Base-by-base conservation (phyloP, 2,888 invertebrate species). In the Craniophora ligustri region DNA sequence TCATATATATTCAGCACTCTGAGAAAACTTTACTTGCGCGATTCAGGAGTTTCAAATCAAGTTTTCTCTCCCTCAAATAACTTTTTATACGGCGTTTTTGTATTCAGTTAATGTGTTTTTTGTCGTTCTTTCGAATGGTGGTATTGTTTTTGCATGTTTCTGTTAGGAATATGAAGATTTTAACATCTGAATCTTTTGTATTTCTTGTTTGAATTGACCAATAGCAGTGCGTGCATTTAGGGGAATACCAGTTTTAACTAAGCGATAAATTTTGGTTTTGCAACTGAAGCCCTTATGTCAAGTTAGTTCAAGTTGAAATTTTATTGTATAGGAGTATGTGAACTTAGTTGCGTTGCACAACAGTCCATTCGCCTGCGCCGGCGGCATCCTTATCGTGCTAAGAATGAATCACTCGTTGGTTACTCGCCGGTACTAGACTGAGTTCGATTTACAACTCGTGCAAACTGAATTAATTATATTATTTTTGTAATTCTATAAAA, bases 1-100 rank as follows among this genome's bases (percentile, higher is more conserved):
- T 11, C 19, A 23, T 45, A 38, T 41, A 14, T 28, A 53, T 30
- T 0, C 19, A 14, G 19, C 26, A 10, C 1, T 7, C 18, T 15
- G 15, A 5, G 40, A 40, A 48, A 59, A 64, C 42, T 66, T 66
- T 1, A 5, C 39, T 59, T 40, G 60, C 67, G 63, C 53, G 67
- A 66, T 59, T 44, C 10, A 64, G 67, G 1, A 36, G 35, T 28
- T 46, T 40, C 21, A 11, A 19, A 18, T 5, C 10, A 5, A 16
- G 5, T 34, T 45, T 45, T 15, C 35, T 41, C 15, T 0, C 8
- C 19, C 34, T 7, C 6, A n/a, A 10, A 5, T 15, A 6, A 16
- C 0, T n/a, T 5, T 28, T 35, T 8, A n/a, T n/a, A n/a, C 5
- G 0, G 6, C n/a, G n/a, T n/a, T n/a, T n/a, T n/a, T n/a, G n/a